phyloP scores from a whole-genome alignment of 1,140 invertebrate genomes.

The Bombus pascuorum region DNA sequence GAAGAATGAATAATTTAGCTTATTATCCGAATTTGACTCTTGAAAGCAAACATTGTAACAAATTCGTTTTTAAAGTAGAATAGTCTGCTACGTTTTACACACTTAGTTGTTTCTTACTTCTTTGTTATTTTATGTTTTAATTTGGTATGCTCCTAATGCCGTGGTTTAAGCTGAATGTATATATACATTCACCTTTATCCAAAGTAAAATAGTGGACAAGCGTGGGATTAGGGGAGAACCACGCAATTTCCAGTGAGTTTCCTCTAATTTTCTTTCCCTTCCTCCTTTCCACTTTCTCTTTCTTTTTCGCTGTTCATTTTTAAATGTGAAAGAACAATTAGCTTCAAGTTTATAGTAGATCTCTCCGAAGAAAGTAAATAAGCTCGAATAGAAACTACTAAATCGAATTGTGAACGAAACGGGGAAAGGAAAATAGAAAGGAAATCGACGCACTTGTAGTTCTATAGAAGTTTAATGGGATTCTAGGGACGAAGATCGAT shows the following conservation, averaged over 20 bases:
- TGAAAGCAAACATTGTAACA: no score
- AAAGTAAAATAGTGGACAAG: conserved; percentile 1
- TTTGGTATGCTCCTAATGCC: background rate
- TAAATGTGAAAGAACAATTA: background rate
- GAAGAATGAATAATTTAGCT: conserved; percentile 16
- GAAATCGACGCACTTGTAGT: background rate
- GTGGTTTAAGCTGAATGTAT: background rate
- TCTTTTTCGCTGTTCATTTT: background rate
- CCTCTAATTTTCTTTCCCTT: conserved; percentile 7
- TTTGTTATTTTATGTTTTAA: background rate
- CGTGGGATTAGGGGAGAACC: background rate
- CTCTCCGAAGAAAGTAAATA: background rate
- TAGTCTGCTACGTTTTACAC: background rate
- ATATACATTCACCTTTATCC: background rate
- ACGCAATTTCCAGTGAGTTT: background rate
- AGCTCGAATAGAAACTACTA: background rate
- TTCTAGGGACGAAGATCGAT: background rate
- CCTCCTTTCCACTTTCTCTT: background rate
- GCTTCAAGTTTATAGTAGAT: background rate
- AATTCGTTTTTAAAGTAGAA: no score
- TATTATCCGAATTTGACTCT: background rate
- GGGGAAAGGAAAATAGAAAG: background rate
- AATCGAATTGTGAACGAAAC: background rate
- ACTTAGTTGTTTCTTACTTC: background rate
- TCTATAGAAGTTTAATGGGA: background rate